Conservation (phyloP, 2,797 vertebrate species). For the Prunella strophiata region DNA sequence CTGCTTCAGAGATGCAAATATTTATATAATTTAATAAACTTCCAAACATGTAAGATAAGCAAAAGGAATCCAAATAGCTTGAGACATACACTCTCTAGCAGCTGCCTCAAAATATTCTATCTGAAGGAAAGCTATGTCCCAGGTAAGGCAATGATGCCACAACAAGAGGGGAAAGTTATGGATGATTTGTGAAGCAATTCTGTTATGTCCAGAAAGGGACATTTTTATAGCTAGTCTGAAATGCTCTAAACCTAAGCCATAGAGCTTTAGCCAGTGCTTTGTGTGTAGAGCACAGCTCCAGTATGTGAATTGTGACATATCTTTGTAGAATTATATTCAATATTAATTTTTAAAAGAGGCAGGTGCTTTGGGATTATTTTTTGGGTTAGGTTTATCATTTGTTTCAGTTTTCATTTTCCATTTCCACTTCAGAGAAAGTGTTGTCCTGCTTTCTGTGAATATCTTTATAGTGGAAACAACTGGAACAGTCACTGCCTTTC, state of each 20-base stretch:
- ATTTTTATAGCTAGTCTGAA: background rate
- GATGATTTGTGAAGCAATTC: background rate
- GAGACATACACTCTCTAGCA: background rate
- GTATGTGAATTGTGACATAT: background rate
- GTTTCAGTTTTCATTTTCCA: background rate
- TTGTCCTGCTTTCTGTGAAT: background rate
- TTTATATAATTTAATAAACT: background rate
- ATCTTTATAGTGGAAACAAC: background rate
- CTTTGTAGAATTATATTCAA: background rate
- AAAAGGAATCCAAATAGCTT: background rate
- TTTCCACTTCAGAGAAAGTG: background rate
- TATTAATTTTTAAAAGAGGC: background rate
- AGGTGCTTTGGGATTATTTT: background rate
- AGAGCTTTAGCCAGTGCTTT: background rate
- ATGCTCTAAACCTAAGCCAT: background rate
- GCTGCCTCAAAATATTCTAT: background rate
- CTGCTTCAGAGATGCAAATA: background rate
- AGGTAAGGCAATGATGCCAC: background rate
- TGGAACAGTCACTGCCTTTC: background rate
- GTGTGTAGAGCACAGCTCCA: background rate
- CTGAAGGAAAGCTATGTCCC: background rate
- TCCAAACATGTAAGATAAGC: background rate
- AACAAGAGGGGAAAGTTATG: background rate
- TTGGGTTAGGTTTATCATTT: background rate
- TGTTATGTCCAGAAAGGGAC: background rate